Conservation (phyloP, 2,888 invertebrate species). For the Drosophila lacicola region DNA sequence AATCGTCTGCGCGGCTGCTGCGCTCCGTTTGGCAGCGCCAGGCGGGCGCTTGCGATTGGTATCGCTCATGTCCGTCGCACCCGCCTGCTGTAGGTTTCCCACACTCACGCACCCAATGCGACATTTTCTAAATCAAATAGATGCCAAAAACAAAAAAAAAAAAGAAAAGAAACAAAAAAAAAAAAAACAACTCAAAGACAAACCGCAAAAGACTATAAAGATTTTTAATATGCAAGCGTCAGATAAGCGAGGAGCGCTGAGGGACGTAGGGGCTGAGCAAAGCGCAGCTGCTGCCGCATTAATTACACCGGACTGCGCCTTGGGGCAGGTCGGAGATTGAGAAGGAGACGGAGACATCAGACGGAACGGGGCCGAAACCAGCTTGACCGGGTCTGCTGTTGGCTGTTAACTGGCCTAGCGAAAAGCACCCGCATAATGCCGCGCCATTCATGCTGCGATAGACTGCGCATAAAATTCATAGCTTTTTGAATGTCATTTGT, state of each 20-base stretch:
- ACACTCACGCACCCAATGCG: conserved; percentile 74
- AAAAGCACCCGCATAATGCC: conserved; percentile 36
- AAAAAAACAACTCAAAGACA: conserved; percentile 62
- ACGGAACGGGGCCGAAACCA: conserved; percentile 44
- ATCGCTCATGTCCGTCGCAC: conserved; percentile 67
- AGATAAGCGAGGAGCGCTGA: conserved; percentile 54
- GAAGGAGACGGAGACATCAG: conserved; percentile 11
- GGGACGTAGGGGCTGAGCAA: conserved; percentile 46
- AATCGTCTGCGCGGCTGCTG: conserved; percentile 71
- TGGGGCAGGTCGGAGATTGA: conserved; percentile 21
- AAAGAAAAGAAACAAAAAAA: neutral
- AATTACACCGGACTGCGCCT: conserved; percentile 66
- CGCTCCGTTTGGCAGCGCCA: conserved; percentile 79
- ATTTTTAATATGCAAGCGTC: conserved; percentile 73
- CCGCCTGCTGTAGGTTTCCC: conserved; percentile 59
- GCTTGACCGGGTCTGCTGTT: conserved; percentile 53
- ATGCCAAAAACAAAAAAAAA: conserved; percentile 56
- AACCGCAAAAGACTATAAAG: conserved; percentile 80
- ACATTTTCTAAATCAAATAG: conserved; percentile 78
- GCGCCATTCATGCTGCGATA: conserved; percentile 54
- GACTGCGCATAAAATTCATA: conserved; percentile 71
- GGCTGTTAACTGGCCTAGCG: conserved; percentile 15
- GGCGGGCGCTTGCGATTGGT: conserved; percentile 66
- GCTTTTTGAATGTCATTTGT: conserved; percentile 77
- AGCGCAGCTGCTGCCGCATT: conserved; percentile 79